phyloP scores from a whole-genome alignment of 2,888 invertebrate genomes.

The Leptinotarsa tumamoca region DNA sequence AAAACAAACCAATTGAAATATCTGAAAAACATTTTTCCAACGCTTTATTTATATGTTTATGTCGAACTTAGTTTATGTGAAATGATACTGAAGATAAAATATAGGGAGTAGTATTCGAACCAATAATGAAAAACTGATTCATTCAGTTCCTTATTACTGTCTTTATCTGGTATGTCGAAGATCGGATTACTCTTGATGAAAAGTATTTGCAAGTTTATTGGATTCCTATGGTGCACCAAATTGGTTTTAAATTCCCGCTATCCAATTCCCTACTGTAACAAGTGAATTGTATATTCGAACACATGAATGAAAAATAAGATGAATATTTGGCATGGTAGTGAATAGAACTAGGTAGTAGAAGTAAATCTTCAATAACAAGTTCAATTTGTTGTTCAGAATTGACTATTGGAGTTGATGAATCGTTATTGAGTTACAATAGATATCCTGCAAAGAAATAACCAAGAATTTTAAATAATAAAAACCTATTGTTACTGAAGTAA shows the following conservation, averaged over 20 bases:
- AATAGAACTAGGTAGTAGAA: no score
- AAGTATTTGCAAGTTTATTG: slow-evolving; percentile 17
- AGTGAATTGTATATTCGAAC: neutral
- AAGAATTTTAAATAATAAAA: no score
- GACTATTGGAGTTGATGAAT: no score
- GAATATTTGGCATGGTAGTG: no score
- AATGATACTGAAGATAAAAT: neutral
- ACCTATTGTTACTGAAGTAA: no score
- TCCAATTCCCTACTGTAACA: neutral
- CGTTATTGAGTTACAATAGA: no score
- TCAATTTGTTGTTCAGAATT: no score
- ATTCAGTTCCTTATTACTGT: neutral
- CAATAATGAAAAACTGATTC: neutral
- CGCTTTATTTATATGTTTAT: no score
- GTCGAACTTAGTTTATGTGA: neutral
- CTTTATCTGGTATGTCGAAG: neutral
- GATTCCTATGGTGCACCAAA: neutral
- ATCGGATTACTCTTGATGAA: neutral
- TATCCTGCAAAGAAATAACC: no score
- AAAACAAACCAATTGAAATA: no score
- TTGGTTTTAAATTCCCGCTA: neutral
- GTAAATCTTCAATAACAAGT: no score
- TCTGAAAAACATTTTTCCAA: no score
- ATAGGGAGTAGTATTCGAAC: neutral
- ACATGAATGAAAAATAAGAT: neutral